Evolutionary conservation across 2,888 invertebrate species (phyloP).

Genomic region (Aleiodes testaceus): DNA sequence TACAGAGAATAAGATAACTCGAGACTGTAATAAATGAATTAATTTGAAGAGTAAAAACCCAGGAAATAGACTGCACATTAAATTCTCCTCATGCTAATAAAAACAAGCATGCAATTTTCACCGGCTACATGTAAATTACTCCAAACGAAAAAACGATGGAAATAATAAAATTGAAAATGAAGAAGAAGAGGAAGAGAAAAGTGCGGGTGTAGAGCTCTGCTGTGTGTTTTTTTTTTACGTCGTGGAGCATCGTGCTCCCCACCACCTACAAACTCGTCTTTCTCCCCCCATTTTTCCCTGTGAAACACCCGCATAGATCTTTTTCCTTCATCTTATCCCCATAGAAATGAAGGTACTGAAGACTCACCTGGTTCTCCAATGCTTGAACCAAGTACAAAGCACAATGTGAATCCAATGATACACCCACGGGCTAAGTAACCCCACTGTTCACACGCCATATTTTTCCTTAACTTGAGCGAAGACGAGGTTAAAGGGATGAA

Average conservation of each 20-base stretch:
- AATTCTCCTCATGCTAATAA: not conserved
- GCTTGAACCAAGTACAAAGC: constrained; percentile 46
- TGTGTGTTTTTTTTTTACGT: not conserved
- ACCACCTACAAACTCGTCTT: no score
- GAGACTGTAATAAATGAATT: no score
- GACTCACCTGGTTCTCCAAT: constrained; percentile 49
- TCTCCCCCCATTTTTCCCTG: not conserved
- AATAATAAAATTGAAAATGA: not conserved
- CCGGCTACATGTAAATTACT: not conserved
- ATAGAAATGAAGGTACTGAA: constrained; percentile 1
- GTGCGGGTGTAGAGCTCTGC: not conserved
- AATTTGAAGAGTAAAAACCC: no score
- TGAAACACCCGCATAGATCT: not conserved
- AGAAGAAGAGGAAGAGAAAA: not conserved
- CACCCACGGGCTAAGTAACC: constrained; percentile 33
- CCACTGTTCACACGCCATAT: constrained; percentile 52
- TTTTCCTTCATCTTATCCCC: not conserved
- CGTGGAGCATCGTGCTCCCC: not conserved
- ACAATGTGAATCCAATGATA: constrained; percentile 49
- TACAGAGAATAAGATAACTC: no score
- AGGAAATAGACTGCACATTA: no score
- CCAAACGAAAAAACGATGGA: not conserved
- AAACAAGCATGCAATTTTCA: not conserved
- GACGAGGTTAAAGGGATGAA: not conserved
- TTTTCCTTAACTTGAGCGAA: constrained; percentile 21